Evolutionary conservation across 2,113 vertebrate genomes (phyloP), one percentile per base, ranked within the genome.

Genomic region (Poecile atricapillus): DNA sequence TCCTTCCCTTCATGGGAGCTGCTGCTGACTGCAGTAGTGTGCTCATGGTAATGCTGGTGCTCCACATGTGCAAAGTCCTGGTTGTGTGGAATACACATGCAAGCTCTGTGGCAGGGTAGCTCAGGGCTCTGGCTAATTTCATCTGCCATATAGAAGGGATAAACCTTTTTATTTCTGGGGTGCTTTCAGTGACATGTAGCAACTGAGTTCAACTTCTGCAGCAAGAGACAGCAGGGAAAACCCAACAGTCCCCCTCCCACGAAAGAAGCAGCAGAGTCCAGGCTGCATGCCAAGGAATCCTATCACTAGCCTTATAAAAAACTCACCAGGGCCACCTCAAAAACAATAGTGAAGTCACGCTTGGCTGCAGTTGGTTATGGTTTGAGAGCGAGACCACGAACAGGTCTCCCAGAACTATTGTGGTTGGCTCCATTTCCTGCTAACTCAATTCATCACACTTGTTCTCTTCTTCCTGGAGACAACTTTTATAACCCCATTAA

Each of bases 301-400:
- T 93, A 93, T 71, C 92, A 81, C 52, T 60, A 89, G 39, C 44
- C 92, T 91, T 92, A 84, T 89, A 90, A 95, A 95, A 96, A 88
- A 78, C 47, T 90, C 88, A 95, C 88, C 75, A 93, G 86, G 82
- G 44, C 90, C 52, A 92, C 93, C 82, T 70, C 90, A 81, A 68
- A 93, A 93, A 71, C 90, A 90, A 75, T 77, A 76, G 50, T 46
- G 47, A 64, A 89, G 62, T 86, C 83, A 93, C 0, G 2, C 47
- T 74, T 91, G 79, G 79, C 84, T 77, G 92, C 84, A 74, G 35
- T 89, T 60, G 79, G 68, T 90, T 90, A 46, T 80, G 64, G 70
- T 91, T 90, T 78, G 85, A 77, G 71, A 78, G 49, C 10, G 41
- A 90, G 63, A 90, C 90, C 64, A 86, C 1, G 3, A 92, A 25